Conservation (phyloP, 2,888 invertebrate species). For the Lomographa bimaculata region DNA sequence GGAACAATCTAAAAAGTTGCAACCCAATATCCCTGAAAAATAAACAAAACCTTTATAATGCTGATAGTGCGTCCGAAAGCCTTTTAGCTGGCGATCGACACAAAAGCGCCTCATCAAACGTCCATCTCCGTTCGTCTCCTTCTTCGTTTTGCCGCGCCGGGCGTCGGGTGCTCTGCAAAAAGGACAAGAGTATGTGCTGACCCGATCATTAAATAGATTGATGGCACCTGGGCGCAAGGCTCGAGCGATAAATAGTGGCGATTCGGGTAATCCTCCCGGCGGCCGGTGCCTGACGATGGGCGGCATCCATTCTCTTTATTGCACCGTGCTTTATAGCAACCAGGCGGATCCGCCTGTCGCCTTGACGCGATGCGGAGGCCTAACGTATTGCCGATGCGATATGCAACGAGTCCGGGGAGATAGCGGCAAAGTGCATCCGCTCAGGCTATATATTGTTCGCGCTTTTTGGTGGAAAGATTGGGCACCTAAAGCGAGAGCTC, state of each 20-base stretch:
- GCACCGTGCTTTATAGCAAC: conserved; percentile 80
- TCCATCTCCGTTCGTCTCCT: conserved; percentile 69
- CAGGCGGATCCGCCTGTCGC: conserved; percentile 53
- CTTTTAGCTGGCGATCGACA: conserved; percentile 76
- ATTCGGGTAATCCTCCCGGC: conserved; percentile 81
- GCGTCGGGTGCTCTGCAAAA: conserved; percentile 65
- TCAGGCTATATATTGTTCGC: conserved; percentile 7
- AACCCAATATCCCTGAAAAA: conserved; percentile 26
- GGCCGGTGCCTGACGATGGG: conserved; percentile 75
- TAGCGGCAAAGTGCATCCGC: conserved; percentile 13
- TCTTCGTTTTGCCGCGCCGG: conserved; percentile 67
- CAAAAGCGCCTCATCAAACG: conserved; percentile 83
- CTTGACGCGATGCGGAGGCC: conserved; percentile 65
- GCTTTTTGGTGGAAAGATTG: conserved; percentile 5
- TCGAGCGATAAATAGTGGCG: conserved; percentile 83
- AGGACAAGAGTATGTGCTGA: conserved; percentile 79
- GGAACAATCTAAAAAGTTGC: too few relatives aligned
- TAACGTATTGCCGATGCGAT: conserved; percentile 66
- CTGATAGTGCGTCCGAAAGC: conserved; percentile 66
- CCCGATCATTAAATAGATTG: conserved; percentile 84
- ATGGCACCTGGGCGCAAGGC: conserved; percentile 82
- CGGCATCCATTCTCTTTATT: conserved; percentile 83
- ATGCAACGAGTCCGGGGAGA: conserved; percentile 33
- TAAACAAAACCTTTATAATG: conserved; percentile 19
- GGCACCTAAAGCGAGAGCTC: background rate